These are phyloP conservation scores for Tamias sibiricus DNA, from an alignment of 2,113 vertebrate genomes.

Conservation along the genomic window DNA sequence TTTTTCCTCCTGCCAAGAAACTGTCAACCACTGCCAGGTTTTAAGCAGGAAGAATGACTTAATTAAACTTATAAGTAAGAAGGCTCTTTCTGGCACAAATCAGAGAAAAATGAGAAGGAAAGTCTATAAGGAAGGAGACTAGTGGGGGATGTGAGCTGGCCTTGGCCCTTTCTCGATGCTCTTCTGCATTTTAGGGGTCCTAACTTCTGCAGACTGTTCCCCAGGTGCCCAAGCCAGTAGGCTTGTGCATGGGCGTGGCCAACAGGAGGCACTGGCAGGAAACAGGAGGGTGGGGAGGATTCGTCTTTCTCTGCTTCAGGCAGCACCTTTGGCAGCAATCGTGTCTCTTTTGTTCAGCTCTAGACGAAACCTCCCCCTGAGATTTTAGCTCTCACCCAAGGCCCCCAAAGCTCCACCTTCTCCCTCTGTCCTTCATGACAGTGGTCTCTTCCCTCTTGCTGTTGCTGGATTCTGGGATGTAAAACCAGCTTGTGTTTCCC, in stretches of 20 bases:
- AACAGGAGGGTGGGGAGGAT: neutral
- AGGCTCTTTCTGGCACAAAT: constrained; percentile 7
- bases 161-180: neutral
- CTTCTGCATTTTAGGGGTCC: neutral
- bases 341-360: neutral
- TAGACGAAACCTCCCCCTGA: neutral
- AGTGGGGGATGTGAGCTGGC: neutral
- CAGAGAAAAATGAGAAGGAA: neutral
- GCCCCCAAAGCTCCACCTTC: neutral
- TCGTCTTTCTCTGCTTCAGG: neutral
- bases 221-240: neutral
- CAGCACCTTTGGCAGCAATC: neutral
- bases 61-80: constrained; percentile 12
- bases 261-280: neutral
- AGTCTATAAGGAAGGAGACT: neutral
- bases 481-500: neutral
- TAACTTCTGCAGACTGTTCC: neutral
- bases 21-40: neutral
- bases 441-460: neutral
- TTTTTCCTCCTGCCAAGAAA: constrained; percentile 34
- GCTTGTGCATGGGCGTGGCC: neutral
- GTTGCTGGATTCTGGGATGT: neutral
- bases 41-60: constrained; percentile 29
- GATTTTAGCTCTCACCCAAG: neutral
- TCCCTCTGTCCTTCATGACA: neutral